Evolutionary conservation across 2,113 vertebrate species (phyloP).

Genomic region (Scortum barcoo): DNA sequence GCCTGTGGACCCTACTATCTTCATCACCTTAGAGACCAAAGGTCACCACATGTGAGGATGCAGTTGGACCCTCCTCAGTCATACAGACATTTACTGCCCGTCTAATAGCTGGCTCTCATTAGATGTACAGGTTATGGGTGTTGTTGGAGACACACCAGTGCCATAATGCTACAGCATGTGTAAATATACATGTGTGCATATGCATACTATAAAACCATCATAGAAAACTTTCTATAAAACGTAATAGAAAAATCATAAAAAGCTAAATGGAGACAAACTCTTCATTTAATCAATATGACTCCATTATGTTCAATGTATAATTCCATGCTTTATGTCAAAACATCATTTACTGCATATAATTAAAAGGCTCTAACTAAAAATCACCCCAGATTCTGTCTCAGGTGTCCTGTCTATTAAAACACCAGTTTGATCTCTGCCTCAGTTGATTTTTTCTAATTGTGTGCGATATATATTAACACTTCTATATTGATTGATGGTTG

Average conservation of each 20-base stretch:
- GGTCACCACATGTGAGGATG: not conserved
- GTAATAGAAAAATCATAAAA: not conserved
- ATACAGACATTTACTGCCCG: not conserved
- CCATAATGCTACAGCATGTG: no score
- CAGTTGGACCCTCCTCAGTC: not conserved
- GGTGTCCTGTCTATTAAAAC: not conserved
- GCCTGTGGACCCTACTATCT: no score
- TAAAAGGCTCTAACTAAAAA: not conserved
- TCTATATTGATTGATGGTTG: not conserved
- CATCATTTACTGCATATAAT: no score
- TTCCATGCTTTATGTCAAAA: no score
- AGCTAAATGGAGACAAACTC: not conserved
- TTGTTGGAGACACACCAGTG: no score
- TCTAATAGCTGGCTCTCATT: not conserved
- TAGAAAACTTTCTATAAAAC: not conserved
- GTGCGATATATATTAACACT: not conserved
- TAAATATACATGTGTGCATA: no score
- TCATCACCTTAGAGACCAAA: no score
- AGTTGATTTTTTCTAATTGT: not conserved
- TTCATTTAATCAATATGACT: no score
- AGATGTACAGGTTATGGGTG: no score
- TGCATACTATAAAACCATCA: no score
- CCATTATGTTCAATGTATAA: no score
- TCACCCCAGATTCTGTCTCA: not conserved
- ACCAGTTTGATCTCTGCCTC: not conserved